Evolutionary conservation across 2,113 vertebrate species (phyloP).

Genomic region (Pipra filicauda): DNA sequence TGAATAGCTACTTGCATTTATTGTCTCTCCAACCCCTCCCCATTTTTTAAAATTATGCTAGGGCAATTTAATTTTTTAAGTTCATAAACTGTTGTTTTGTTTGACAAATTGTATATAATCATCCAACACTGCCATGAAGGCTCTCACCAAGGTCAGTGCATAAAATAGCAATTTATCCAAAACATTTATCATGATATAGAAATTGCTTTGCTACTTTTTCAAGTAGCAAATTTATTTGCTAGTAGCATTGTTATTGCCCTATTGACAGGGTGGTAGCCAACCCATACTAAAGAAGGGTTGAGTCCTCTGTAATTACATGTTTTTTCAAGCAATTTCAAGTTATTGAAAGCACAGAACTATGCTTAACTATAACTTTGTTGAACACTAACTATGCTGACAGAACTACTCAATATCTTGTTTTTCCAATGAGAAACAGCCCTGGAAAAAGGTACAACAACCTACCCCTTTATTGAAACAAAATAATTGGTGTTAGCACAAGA

Average conservation of each 20-base stretch:
- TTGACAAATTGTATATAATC: slow-evolving; percentile 18
- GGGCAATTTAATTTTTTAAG: slow-evolving; percentile 28
- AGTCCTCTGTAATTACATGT: neutral
- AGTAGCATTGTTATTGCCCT: neutral
- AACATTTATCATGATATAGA: slow-evolving; percentile 12
- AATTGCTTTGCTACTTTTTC: slow-evolving; percentile 14
- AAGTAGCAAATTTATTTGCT: neutral
- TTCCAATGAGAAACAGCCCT: neutral
- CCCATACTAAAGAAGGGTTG: neutral
- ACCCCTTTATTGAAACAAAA: neutral
- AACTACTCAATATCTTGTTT: neutral
- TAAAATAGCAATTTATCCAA: slow-evolving; percentile 38
- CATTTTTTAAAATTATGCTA: neutral
- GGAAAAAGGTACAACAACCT: neutral
- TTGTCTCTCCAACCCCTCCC: neutral
- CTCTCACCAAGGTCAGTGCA: neutral
- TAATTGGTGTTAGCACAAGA: neutral
- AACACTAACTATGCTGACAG: neutral
- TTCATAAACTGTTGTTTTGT: slow-evolving; percentile 38
- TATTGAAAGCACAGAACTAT: neutral
- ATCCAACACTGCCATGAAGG: neutral
- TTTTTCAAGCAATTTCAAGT: neutral
- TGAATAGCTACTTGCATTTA: slow-evolving; percentile 40
- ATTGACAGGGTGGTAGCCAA: neutral
- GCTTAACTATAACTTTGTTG: neutral